phyloP scores from a whole-genome alignment of 2,888 invertebrate species.

The Callimorpha dominula region DNA sequence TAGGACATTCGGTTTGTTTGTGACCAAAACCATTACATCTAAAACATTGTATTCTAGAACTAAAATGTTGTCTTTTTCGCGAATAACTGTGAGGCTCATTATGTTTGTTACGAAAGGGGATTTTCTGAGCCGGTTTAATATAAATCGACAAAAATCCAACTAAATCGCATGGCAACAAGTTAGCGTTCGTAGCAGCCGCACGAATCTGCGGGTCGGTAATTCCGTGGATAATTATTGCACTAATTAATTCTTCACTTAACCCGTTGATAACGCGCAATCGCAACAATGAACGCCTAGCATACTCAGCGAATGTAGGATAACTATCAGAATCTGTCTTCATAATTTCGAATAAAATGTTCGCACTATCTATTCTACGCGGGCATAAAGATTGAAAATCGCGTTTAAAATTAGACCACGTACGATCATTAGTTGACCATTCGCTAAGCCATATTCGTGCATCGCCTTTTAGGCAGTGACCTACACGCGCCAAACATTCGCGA shows the following conservation, averaged over 20 bases:
- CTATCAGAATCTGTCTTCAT: neutral
- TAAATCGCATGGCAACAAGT: neutral
- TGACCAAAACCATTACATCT: neutral
- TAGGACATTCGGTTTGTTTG: neutral
- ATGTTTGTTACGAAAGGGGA: no score
- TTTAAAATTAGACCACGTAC: no score
- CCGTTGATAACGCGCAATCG: neutral
- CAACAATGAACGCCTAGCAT: neutral
- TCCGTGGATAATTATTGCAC: neutral
- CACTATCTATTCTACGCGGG: no score
- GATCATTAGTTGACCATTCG: no score
- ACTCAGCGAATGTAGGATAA: neutral
- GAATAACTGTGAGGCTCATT: no score
- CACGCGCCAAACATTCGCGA: no score
- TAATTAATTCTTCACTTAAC: conserved; percentile 1
- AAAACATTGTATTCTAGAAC: neutral
- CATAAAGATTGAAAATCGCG: no score
- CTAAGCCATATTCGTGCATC: no score
- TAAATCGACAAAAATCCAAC: neutral
- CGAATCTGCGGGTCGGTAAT: conserved; percentile 4
- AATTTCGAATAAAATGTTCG: no score
- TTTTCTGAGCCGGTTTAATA: neutral
- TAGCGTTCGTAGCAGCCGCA: neutral
- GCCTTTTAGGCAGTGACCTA: no score
- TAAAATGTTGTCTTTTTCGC: neutral